phyloP scores from a whole-genome alignment of 2,888 invertebrate genomes.

The Eupithecia vulgata region DNA sequence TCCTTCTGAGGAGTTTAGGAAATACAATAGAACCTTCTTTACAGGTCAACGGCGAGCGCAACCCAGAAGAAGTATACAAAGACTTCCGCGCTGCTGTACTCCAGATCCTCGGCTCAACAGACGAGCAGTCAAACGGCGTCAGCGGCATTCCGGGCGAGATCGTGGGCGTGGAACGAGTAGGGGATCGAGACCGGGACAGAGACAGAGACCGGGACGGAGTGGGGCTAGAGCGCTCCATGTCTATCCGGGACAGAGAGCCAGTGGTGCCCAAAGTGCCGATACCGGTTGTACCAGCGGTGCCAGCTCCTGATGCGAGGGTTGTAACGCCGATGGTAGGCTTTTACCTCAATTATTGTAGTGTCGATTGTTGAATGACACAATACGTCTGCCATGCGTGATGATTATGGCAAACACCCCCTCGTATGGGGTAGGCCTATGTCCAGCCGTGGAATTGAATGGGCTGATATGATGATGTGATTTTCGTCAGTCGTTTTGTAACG shows the following conservation, averaged over 20 bases:
- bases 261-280: constrained; percentile 40
- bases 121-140: constrained; percentile 86
- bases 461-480: too few species aligned
- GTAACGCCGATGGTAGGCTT: not conserved
- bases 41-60: constrained; percentile 94
- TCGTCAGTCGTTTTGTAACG: too few species aligned
- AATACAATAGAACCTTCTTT: not conserved
- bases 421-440: too few species aligned
- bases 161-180: constrained; percentile 85
- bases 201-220: constrained; percentile 27
- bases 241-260: constrained; percentile 31
- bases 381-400: too few species aligned
- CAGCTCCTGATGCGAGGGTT: constrained; percentile 10
- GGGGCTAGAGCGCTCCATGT: constrained; percentile 27
- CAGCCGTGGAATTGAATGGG: too few species aligned
- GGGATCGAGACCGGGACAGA: constrained; percentile 50
- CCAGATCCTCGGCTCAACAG: constrained; percentile 88
- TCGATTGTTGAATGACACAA: too few species aligned
- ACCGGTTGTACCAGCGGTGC: constrained; percentile 31
- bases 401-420: too few species aligned
- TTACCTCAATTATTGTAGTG: not conserved
- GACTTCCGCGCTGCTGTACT: constrained; percentile 92
- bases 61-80: constrained; percentile 93
- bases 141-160: constrained; percentile 86
- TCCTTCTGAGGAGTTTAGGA: too few species aligned